Evolutionary conservation across 2,113 vertebrate genomes (phyloP), one percentile per base, ranked within the genome.

Genomic region (Lophura nycthemera): DNA sequence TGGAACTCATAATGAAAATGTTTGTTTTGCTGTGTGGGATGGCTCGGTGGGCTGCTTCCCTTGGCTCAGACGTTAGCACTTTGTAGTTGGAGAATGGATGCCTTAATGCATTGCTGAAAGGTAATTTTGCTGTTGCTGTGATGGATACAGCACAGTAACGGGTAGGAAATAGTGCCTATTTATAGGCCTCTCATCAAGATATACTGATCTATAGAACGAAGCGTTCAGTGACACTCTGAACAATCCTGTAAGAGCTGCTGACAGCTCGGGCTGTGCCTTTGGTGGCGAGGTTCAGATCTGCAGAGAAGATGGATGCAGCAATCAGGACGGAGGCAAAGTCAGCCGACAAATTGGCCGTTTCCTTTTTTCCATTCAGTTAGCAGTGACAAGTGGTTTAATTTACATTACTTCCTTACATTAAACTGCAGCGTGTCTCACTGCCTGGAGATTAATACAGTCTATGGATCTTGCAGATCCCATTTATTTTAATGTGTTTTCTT

Each of bases 381-480:
- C 61, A 71, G 59, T 72, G 92, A 86, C 43, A 82, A 88, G 82
- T 72, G 66, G 40, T 87, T 94, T 87, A 11, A 87, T 87, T 94
- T 79, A 12, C n/a, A 11, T 84, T 27, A 10, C n/a, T 92, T 86
- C 74, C 71, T 89, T 79, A 13, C 81, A 52, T 92, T 82, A 87
- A 87, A 45, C 65, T 71, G 3, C 38, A 50, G 57, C 69, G 1
- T 73, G 83, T 86, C 79, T 40, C 40, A 13, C 42, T 83, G 79
- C 73, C 92, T 90, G 78, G 45, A 79, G 70, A 63, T 15, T 13
- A 38, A 61, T 48, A 17, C 40, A 42, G 40, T 10, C 66, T 29
- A 6, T 38, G 66, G 40, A 17, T 88, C 74, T 45, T 25, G 40
- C 61, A 36, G 79, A 16, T 88, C 52, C 7, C 25, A 3, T 86